phyloP scores from a whole-genome alignment of 1,140 invertebrate genomes.

The Papilio aristodemus region DNA sequence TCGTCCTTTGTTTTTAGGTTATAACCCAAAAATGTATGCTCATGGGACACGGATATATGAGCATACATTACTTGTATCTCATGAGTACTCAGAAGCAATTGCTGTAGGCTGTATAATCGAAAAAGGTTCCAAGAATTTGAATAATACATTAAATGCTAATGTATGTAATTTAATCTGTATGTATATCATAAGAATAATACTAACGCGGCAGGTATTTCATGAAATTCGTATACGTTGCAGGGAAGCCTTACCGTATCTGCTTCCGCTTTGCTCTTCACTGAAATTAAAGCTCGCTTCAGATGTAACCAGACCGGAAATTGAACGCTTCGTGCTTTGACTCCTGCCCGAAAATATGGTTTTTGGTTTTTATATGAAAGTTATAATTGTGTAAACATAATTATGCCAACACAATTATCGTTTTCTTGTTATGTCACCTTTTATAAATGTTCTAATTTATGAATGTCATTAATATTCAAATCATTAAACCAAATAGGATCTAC shows the following conservation, averaged over 20 bases:
- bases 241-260: slow-evolving; percentile 9
- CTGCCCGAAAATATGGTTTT: slow-evolving; percentile 8
- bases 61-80: slow-evolving; percentile 11
- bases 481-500: no score
- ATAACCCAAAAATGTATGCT: no score
- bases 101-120: slow-evolving; percentile 2
- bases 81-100: slow-evolving; percentile 2
- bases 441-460: no score
- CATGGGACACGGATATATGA: no score
- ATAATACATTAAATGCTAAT: slow-evolving; percentile 3
- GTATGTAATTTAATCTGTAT: not conserved
- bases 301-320: slow-evolving; percentile 28
- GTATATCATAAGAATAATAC: not conserved
- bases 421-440: no score
- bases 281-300: slow-evolving; percentile 28
- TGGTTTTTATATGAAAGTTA: slow-evolving; percentile 4
- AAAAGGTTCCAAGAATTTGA: not conserved
- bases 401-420: no score
- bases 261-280: slow-evolving; percentile 15
- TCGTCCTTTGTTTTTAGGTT: slow-evolving; percentile 3
- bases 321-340: slow-evolving; percentile 26
- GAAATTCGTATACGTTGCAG: not conserved
- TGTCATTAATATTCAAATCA: no score
- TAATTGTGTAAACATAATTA: not conserved
- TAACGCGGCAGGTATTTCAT: not conserved